phyloP scores from a whole-genome alignment of 2,113 vertebrate species.

The Megaceryle maxima region DNA sequence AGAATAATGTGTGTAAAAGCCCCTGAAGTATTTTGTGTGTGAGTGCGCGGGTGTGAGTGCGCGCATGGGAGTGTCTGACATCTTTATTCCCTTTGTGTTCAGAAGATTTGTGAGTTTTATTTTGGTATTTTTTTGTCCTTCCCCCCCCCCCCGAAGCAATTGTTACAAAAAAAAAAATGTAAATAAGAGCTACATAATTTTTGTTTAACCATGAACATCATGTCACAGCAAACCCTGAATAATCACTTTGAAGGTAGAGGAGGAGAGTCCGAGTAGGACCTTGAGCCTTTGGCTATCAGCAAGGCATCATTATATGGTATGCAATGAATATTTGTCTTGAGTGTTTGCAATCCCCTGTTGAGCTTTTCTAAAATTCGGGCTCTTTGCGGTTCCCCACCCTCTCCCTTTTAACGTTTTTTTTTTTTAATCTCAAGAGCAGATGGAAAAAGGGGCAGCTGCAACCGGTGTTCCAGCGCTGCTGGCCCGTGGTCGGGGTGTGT shows the following conservation, averaged over 20 bases:
- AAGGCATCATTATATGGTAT: constrained; percentile 32
- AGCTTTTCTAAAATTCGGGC: not conserved
- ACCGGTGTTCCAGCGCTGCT: not conserved
- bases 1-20: constrained; percentile 71
- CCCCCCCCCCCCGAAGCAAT: constrained; percentile 45
- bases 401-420: not conserved
- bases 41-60: constrained; percentile 59
- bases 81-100: constrained; percentile 68
- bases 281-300: not conserved
- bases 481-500: not conserved
- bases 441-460: constrained; percentile 43
- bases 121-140: not conserved
- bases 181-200: constrained; percentile 78
- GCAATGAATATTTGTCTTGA: constrained; percentile 61
- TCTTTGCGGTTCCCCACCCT: constrained; percentile 26
- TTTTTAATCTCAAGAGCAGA: not conserved
- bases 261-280: constrained; percentile 34
- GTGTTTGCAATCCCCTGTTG: constrained; percentile 33
- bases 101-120: constrained; percentile 52
- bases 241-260: constrained; percentile 22
- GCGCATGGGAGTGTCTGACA: constrained; percentile 57
- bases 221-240: constrained; percentile 69
- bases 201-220: constrained; percentile 68
- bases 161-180: constrained; percentile 71
- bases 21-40: constrained; percentile 64